Evolutionary conservation across 2,888 invertebrate species (phyloP).

Genomic region (Sialis fuliginosa): DNA sequence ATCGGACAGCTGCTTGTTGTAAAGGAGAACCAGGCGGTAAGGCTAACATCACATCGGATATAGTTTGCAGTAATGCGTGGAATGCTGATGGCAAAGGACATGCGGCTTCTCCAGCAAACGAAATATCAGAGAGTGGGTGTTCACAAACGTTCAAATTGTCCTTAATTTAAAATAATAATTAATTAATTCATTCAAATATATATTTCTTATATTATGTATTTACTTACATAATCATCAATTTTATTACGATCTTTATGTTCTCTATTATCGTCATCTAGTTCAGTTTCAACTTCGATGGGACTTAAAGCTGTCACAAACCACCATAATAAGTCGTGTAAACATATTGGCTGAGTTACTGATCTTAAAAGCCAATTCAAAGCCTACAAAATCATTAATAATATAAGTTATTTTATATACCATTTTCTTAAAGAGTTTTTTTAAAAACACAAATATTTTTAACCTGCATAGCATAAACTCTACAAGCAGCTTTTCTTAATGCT

Average conservation of each 20-base stretch:
- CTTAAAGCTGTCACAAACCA: conserved; percentile 83
- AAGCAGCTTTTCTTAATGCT: conserved; percentile 58
- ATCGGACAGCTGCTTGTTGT: conserved; percentile 81
- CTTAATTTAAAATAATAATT: conserved; percentile 14
- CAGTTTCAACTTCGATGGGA: conserved; percentile 30
- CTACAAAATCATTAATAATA: conserved; percentile 19
- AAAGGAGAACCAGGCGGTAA: conserved; percentile 74
- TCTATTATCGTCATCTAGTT: conserved; percentile 36
- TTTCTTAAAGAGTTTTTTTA: not conserved
- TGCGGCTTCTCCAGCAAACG: conserved; percentile 52
- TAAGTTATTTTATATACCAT: not conserved
- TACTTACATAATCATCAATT: conserved; percentile 21
- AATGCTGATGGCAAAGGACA: conserved; percentile 43
- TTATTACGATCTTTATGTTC: conserved; percentile 21
- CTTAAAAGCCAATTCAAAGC: conserved; percentile 90
- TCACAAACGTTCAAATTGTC: conserved; percentile 44
- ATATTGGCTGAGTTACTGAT: conserved; percentile 77
- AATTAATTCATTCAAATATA: too few species aligned
- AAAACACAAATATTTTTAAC: conserved; percentile 19
- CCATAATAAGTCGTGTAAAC: conserved; percentile 91
- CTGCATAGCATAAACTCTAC: conserved; percentile 78
- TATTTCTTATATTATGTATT: not conserved
- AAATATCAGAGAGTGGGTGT: conserved; percentile 63
- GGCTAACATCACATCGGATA: conserved; percentile 79
- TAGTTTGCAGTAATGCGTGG: conserved; percentile 75